Evolutionary conservation across 2,797 vertebrate genomes (phyloP), one percentile per base, ranked within the genome.

Genomic region (Xenopus petersii): DNA sequence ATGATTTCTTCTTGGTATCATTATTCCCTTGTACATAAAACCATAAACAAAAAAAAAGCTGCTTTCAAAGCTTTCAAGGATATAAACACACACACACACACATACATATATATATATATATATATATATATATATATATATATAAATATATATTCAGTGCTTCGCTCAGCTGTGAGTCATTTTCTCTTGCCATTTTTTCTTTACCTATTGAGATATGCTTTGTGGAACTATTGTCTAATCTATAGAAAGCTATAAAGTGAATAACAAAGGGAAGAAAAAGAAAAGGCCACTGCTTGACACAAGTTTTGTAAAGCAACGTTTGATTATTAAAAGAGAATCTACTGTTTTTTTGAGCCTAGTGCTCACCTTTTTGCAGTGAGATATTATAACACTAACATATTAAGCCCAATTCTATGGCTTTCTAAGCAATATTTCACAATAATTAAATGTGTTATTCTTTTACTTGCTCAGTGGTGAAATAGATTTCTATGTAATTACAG

Each of bases 401-500:
- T 74, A 62, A 62, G 24, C 2, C 47, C 65, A 12, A 12, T 61
- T 74, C 58, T 30, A 68, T 61, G 62, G 55, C 26, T 74, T 67
- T 58, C 21, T 61, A 68, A 67, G 65, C 49, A 75, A 56, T 75
- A 64, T 13, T 69, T 64, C 66, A 75, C 49, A 26, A 33, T 30
- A 2, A 75, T 68, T 16, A 36, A 75, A 75, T 56, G 26, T 30
- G 26, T 30, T 30, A 30, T 30, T 15, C n/a, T 54, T 69, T 55
- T 75, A 15, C 59, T 63, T 62, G 26, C 55, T 75, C 66, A 54
- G 66, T 12, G 17, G 59, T 64, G 64, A 69, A 75, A 9, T 68
- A 21, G 58, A 68, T 74, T 67, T 62, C 36, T 63, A 51, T 16
- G 54, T 8, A 56, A 48, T 74, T 74, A 21, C 21, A 21, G 21